Evolutionary conservation across 1,140 invertebrate genomes (phyloP).

Genomic region (Frieseomelitta varia): DNA sequence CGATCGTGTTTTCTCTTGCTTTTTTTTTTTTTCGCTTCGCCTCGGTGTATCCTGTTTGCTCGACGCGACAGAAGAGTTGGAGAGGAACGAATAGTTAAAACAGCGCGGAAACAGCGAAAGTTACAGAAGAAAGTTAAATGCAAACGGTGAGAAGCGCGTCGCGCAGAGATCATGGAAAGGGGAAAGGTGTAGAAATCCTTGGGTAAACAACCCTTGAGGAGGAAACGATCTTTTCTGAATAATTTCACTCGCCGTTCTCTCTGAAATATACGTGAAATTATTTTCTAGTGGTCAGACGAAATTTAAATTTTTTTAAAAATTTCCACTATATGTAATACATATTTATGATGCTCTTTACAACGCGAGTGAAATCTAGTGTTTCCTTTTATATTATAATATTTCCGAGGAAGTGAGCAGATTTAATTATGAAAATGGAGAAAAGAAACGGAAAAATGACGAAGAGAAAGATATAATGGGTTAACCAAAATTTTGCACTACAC

Average conservation of each 20-base stretch:
- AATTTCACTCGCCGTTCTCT: too few species aligned
- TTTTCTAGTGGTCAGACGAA: too few species aligned
- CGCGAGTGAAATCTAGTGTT: neutral
- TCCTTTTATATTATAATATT: neutral
- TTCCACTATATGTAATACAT: too few species aligned
- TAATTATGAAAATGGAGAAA: too few species aligned
- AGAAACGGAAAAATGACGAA: neutral
- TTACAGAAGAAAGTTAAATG: neutral
- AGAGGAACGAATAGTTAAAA: neutral
- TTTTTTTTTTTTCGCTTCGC: neutral
- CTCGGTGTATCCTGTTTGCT: neutral
- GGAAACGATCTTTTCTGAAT: neutral
- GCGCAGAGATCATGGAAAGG: neutral
- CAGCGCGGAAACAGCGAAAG: neutral
- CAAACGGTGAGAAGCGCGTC: neutral
- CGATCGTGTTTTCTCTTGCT: neutral
- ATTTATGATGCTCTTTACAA: too few species aligned
- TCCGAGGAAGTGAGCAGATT: neutral
- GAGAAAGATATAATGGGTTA: slow-evolving; percentile 72
- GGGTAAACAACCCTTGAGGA: neutral
- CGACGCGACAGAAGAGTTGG: neutral
- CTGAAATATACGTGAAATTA: too few species aligned
- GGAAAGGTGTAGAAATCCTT: too few species aligned
- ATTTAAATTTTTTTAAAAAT: too few species aligned
- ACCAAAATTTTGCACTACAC: slow-evolving; percentile 68